These are phyloP conservation scores for Dinoponera quadriceps DNA, from an alignment of 1,140 invertebrate genomes.

Conservation along the genomic window DNA sequence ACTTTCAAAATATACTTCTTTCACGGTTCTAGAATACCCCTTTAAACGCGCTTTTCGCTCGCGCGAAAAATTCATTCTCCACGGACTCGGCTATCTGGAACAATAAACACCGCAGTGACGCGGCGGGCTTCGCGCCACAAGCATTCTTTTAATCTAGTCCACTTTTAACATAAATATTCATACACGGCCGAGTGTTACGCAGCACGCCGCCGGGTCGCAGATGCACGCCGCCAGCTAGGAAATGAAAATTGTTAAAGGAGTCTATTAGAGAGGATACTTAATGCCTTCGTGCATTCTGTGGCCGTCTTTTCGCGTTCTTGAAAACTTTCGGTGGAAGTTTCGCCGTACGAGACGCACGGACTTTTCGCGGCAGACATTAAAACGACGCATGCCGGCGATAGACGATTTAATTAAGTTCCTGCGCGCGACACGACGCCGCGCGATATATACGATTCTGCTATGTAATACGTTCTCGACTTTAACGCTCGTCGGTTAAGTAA, in stretches of 20 bases:
- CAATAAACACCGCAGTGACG: background rate
- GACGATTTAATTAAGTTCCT: background rate
- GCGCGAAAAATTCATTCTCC: no score
- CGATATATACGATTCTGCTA: background rate
- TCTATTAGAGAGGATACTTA: slow-evolving; percentile 58
- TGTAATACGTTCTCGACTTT: background rate
- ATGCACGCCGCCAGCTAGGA: slow-evolving; percentile 49
- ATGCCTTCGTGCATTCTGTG: slow-evolving; percentile 50
- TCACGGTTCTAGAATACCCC: no score
- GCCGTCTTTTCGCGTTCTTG: slow-evolving; percentile 33
- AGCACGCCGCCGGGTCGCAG: slow-evolving; percentile 34
- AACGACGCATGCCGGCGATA: background rate
- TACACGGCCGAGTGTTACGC: slow-evolving; percentile 44
- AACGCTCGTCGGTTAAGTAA: slow-evolving; percentile 32
- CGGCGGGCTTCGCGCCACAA: background rate
- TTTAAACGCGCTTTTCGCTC: no score
- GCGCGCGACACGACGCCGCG: no score
- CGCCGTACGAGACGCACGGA: background rate
- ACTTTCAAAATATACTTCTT: no score
- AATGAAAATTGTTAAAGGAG: slow-evolving; percentile 70
- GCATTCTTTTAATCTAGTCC: background rate
- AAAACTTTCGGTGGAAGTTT: slow-evolving; percentile 62
- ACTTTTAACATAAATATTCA: slow-evolving; percentile 70
- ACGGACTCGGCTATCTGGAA: background rate
- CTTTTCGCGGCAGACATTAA: slow-evolving; percentile 53